These are phyloP conservation scores for Spicauda simplicius DNA, from an alignment of 2,888 invertebrate species.

Conservation along the genomic window DNA sequence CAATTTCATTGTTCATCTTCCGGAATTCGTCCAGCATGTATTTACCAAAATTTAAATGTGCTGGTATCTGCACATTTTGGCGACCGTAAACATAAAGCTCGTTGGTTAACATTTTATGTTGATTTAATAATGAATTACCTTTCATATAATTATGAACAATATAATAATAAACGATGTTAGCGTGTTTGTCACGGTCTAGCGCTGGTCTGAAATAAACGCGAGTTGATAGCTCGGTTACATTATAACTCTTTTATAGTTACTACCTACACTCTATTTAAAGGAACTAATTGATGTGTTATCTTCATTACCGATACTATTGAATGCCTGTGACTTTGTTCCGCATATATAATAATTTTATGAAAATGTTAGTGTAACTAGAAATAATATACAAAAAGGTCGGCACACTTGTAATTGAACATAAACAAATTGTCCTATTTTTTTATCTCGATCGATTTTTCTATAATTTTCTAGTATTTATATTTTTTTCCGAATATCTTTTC, in stretches of 20 bases:
- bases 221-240: constrained; percentile 17
- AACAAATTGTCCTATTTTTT: no score
- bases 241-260: constrained; percentile 11
- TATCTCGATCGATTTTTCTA: no score
- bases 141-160: neutral
- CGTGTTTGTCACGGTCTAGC: constrained; percentile 12
- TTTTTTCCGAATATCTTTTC: no score
- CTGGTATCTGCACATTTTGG: constrained; percentile 60
- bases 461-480: no score
- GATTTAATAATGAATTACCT: constrained; percentile 19
- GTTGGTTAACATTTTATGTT: constrained; percentile 51
- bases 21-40: constrained; percentile 60
- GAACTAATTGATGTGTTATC: constrained; percentile 9
- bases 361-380: no score
- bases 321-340: neutral
- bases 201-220: constrained; percentile 9
- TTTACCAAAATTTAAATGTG: constrained; percentile 69
- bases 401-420: no score
- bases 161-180: neutral
- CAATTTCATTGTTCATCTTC: constrained; percentile 52
- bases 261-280: constrained; percentile 16
- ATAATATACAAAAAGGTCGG: no score
- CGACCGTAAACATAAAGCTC: constrained; percentile 58
- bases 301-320: neutral
- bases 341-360: neutral